These are phyloP conservation scores for Passer domesticus DNA, from an alignment of 2,113 vertebrate species.

Conservation along the genomic window DNA sequence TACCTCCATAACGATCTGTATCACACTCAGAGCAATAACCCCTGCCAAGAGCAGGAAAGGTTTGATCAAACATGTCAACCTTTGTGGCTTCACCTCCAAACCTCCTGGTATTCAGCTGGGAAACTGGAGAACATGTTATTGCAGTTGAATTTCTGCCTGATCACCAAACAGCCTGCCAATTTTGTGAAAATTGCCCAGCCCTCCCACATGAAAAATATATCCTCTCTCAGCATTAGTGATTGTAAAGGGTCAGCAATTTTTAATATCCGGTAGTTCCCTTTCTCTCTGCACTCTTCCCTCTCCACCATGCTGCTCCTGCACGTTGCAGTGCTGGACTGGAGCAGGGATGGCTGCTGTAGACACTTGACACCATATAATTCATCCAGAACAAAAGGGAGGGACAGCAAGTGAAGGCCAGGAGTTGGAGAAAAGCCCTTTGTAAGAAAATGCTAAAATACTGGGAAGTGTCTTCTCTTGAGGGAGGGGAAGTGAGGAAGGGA, in stretches of 20 bases:
- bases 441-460: slow-evolving; percentile 9
- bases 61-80: slow-evolving; percentile 37
- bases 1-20: not conserved
- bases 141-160: slow-evolving; percentile 47
- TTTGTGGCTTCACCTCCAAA: slow-evolving; percentile 28
- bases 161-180: slow-evolving; percentile 38
- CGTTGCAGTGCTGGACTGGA: not conserved
- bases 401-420: not conserved
- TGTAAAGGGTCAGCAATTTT: slow-evolving; percentile 35
- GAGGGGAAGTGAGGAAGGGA: not conserved
- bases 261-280: not conserved
- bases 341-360: not conserved
- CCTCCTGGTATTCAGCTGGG: not conserved
- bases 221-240: not conserved
- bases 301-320: not conserved
- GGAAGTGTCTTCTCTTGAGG: not conserved
- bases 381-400: not conserved
- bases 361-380: not conserved
- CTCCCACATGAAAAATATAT: slow-evolving; percentile 34
- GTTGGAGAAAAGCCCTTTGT: slow-evolving; percentile 4
- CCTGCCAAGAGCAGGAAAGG: not conserved
- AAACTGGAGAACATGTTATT: slow-evolving; percentile 46
- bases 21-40: not conserved
- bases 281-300: not conserved
- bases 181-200: slow-evolving; percentile 37